Evolutionary conservation across 1,140 invertebrate species (phyloP).

Genomic region (Drosophila kurseongensis): DNA sequence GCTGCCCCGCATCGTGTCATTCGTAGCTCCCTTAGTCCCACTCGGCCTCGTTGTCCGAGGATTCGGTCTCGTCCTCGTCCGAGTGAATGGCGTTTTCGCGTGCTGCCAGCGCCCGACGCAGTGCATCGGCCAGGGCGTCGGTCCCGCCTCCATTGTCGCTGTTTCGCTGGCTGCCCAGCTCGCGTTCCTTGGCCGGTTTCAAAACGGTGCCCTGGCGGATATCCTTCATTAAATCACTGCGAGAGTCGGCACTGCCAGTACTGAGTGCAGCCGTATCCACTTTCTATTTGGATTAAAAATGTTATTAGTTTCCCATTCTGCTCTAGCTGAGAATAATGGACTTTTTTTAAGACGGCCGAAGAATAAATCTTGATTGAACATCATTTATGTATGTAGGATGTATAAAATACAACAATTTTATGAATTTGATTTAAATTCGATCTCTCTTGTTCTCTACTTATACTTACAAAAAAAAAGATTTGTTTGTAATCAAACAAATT

Average conservation of each 20-base stretch:
- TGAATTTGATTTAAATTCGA: too few relatives aligned
- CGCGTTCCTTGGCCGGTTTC: conserved; percentile 86
- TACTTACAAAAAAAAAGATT: too few relatives aligned
- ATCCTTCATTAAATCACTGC: conserved; percentile 91
- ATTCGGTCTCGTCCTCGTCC: conserved; percentile 77
- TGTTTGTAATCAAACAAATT: background rate
- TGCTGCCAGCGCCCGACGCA: conserved; percentile 70
- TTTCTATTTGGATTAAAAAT: conserved; percentile 84
- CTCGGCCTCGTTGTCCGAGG: conserved; percentile 79
- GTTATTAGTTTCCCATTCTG: background rate
- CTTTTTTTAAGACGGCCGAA: too few relatives aligned
- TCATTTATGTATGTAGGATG: too few relatives aligned
- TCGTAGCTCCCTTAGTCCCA: conserved; percentile 64
- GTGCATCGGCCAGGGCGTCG: conserved; percentile 80
- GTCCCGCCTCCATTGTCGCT: conserved; percentile 67
- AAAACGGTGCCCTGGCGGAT: conserved; percentile 92
- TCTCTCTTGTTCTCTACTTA: too few relatives aligned
- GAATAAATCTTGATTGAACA: too few relatives aligned
- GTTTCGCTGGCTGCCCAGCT: conserved; percentile 59
- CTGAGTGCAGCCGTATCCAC: conserved; percentile 86
- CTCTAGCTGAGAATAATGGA: too few relatives aligned
- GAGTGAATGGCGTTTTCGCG: conserved; percentile 75
- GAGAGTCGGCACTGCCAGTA: conserved; percentile 84
- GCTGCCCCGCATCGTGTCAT: conserved; percentile 40
- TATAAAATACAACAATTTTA: too few relatives aligned